These are phyloP conservation scores for Callipepla californica DNA, from an alignment of 2,113 vertebrate species.

Conservation along the genomic window DNA sequence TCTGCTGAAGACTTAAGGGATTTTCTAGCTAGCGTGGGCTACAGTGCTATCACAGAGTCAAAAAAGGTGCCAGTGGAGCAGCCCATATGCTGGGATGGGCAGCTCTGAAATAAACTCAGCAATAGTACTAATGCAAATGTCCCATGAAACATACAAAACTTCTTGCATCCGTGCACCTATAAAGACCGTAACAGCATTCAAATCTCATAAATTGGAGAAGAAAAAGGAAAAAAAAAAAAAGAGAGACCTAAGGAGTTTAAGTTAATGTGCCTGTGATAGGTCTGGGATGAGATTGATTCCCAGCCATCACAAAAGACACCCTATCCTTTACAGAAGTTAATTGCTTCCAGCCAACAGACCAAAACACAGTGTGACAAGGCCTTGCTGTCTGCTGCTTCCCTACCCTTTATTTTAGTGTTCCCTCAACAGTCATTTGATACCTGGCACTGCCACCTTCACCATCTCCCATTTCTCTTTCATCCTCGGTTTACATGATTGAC, in stretches of 20 bases:
- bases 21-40: not conserved
- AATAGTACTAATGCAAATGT: not conserved
- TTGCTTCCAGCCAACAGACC: not conserved
- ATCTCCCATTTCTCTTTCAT: not conserved
- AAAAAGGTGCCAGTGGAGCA: not conserved
- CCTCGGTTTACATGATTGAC: not conserved
- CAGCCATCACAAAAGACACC: not conserved
- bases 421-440: not conserved
- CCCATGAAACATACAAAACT: not conserved
- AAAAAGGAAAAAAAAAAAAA: not conserved
- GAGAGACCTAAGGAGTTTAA: not conserved
- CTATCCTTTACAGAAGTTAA: not conserved
- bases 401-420: not conserved
- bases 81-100: not conserved
- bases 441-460: not conserved
- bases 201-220: not conserved
- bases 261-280: not conserved
- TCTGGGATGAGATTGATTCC: not conserved
- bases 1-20: not conserved
- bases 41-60: too few species aligned
- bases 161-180: not conserved
- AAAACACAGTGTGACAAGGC: fast-evolving
- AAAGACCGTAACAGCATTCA: not conserved
- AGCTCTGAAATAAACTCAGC: not conserved
- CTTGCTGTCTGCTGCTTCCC: not conserved